These are phyloP conservation scores for Diplazon laetatorius DNA, from an alignment of 2,888 invertebrate genomes.

Conservation along the genomic window DNA sequence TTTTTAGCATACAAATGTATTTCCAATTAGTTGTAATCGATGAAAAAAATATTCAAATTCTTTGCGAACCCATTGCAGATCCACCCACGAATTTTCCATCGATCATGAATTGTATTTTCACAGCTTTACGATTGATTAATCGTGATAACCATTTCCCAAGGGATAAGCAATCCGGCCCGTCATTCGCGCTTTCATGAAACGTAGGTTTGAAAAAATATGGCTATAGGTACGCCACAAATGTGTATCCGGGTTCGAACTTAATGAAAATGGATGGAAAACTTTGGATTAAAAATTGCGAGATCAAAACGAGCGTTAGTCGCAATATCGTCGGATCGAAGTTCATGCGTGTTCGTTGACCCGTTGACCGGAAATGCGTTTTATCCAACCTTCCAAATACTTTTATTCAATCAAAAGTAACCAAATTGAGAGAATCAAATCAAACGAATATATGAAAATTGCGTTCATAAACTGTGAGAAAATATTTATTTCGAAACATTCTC, in stretches of 20 bases:
- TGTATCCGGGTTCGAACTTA: background rate
- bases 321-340: background rate
- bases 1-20: background rate
- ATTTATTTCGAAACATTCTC: no score
- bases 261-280: background rate
- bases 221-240: background rate
- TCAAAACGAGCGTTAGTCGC: background rate
- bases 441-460: no score
- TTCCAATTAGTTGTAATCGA: constrained; percentile 51
- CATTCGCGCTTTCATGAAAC: background rate
- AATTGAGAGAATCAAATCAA: no score
- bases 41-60: constrained; percentile 22
- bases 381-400: background rate
- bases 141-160: background rate
- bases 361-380: background rate
- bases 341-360: background rate
- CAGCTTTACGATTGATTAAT: constrained; percentile 27
- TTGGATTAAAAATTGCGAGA: constrained; percentile 1
- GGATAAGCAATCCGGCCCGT: constrained; percentile 3
- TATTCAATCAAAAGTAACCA: no score
- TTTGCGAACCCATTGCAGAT: background rate
- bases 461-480: no score
- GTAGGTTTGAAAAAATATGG: constrained; percentile 7
- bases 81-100: background rate
- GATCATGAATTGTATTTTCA: constrained; percentile 12